Evolutionary conservation across 2,113 vertebrate species (phyloP).

Genomic region (Microtus richardsoni): DNA sequence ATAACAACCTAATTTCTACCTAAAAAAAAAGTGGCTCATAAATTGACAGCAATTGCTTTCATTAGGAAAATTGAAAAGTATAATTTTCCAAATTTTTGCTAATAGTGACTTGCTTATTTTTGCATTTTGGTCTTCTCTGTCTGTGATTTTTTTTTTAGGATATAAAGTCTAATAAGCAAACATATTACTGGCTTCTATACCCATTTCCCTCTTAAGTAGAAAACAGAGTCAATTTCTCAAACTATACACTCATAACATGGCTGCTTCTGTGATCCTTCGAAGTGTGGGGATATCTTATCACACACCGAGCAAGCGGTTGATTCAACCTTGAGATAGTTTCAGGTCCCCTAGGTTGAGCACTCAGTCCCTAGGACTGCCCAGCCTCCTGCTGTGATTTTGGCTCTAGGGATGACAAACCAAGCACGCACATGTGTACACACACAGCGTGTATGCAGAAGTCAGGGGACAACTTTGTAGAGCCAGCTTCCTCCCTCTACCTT

Average conservation of each 20-base stretch:
- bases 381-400: neutral
- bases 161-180: neutral
- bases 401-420: neutral
- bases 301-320: neutral
- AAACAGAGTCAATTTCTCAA: neutral
- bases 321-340: neutral
- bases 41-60: conserved; percentile 57
- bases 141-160: neutral
- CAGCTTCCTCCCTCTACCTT: neutral
- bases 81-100: conserved; percentile 53
- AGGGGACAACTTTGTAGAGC: neutral
- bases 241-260: neutral
- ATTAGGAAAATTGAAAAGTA: conserved; percentile 30
- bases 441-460: neutral
- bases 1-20: conserved; percentile 33
- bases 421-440: neutral
- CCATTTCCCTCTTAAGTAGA: neutral
- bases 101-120: neutral
- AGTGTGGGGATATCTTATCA: neutral
- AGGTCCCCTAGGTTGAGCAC: neutral
- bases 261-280: neutral
- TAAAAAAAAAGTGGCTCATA: neutral
- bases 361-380: neutral
- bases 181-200: neutral
- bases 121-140: conserved; percentile 40